phyloP scores from a whole-genome alignment of 2,113 vertebrate species.

The Gila orcuttii region DNA sequence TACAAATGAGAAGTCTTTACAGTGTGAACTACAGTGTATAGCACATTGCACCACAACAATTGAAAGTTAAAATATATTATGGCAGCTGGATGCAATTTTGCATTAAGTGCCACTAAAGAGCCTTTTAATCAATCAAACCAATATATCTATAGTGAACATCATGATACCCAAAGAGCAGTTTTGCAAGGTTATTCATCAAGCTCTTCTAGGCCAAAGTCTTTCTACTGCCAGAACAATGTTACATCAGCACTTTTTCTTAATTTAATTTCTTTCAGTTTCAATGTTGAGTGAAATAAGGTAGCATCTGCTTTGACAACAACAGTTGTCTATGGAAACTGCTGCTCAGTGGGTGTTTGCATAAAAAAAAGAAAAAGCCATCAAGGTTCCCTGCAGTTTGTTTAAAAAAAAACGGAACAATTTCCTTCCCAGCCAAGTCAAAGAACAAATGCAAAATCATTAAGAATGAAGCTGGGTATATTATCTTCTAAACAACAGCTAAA shows the following conservation, averaged over 20 bases:
- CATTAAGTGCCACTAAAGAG: not conserved
- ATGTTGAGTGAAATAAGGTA: conserved; percentile 11
- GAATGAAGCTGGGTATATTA: not conserved
- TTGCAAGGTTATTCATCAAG: not conserved
- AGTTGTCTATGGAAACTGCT: conserved; percentile 5
- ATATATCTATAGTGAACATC: not conserved
- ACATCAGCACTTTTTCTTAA: not conserved
- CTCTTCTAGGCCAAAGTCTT: not conserved
- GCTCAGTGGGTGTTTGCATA: conserved; percentile 9
- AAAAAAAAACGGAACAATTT: not conserved
- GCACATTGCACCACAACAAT: conserved; percentile 5
- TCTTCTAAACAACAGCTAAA: conserved; percentile 21
- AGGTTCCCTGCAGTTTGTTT: conserved; percentile 20
- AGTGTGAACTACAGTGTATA: conserved; percentile 9
- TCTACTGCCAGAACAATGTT: not conserved
- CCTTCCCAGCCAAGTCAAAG: conserved; percentile 19
- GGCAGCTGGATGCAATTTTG: conserved; percentile 17
- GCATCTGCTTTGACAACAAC: not conserved
- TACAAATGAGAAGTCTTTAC: conserved; percentile 21
- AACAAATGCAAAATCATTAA: conserved; percentile 21
- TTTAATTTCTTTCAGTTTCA: not conserved
- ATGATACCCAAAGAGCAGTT: not conserved
- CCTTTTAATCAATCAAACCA: conserved; percentile 6
- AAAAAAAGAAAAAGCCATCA: conserved; percentile 31
- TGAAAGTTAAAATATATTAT: conserved; percentile 15